These are phyloP conservation scores for Trematomus loennbergii DNA, from an alignment of 2,113 vertebrate species.

Conservation along the genomic window DNA sequence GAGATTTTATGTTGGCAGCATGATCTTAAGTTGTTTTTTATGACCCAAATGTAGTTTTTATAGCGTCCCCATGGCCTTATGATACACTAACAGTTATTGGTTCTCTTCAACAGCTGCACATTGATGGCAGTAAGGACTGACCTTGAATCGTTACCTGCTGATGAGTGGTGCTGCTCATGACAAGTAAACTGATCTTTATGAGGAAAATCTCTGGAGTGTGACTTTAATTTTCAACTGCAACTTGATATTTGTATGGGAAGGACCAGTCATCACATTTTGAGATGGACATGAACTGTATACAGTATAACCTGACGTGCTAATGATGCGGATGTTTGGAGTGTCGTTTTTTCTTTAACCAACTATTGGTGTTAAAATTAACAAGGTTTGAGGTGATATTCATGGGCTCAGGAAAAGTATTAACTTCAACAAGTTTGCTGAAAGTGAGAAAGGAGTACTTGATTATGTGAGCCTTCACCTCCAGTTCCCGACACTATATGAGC, in stretches of 20 bases:
- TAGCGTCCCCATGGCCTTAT: neutral
- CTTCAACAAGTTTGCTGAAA: conserved; percentile 30
- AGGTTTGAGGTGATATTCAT: neutral
- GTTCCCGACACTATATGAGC: conserved; percentile 28
- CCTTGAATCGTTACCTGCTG: neutral
- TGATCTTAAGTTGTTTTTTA: neutral
- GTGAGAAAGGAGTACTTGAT: conserved; percentile 30
- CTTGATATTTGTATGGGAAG: neutral
- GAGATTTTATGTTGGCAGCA: neutral
- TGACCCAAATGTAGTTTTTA: neutral
- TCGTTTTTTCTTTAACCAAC: neutral
- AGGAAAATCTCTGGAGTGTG: neutral
- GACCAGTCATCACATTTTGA: no score
- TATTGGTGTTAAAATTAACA: neutral
- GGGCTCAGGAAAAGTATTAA: conserved; percentile 5
- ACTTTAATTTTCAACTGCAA: neutral
- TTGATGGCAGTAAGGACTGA: neutral
- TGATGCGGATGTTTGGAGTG: no score
- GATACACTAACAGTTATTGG: neutral
- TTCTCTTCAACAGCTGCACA: neutral
- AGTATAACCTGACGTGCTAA: no score
- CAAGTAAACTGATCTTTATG: neutral
- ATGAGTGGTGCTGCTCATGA: neutral
- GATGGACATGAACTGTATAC: no score
- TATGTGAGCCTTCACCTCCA: conserved; percentile 25